Evolutionary conservation across 2,797 vertebrate species (phyloP).

Genomic region (Parauchenoglanis punctatus): DNA sequence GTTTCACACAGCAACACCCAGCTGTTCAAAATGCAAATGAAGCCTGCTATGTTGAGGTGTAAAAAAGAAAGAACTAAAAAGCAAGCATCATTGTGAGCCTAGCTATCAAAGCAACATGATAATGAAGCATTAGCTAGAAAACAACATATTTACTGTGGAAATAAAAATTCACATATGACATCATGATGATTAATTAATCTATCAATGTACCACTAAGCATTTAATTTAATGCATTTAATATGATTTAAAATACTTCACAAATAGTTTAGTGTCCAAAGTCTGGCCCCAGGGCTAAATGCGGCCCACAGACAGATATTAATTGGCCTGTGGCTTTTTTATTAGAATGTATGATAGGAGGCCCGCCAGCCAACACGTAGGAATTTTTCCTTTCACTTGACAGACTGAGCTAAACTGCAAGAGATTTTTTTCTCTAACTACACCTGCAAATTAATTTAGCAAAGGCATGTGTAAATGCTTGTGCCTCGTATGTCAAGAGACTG

Average conservation of each 20-base stretch:
- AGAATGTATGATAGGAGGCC: not conserved
- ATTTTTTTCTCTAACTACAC: not conserved
- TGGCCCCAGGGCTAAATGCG: not conserved
- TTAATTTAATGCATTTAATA: not conserved
- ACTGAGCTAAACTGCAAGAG: not conserved
- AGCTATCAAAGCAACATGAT: not conserved
- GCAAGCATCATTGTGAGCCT: not conserved
- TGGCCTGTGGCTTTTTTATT: not conserved
- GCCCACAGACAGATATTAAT: not conserved
- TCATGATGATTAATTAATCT: not conserved
- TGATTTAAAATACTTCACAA: not conserved
- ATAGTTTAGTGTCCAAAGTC: not conserved
- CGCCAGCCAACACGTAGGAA: too few species aligned
- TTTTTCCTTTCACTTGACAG: not conserved
- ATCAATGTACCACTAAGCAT: not conserved
- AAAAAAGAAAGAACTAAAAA: not conserved
- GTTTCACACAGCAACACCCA: constrained; percentile 71
- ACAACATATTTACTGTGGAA: not conserved
- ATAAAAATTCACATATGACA: not conserved
- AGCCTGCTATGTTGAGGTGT: constrained; percentile 5
- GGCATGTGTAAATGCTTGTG: not conserved
- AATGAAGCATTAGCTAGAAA: constrained; percentile 16
- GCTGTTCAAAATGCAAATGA: constrained; percentile 78
- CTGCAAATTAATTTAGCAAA: constrained; percentile 1
- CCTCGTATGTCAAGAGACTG: not conserved